Evolutionary conservation across 2,113 vertebrate species (phyloP).

Genomic region (Ranitomeya variabilis): DNA sequence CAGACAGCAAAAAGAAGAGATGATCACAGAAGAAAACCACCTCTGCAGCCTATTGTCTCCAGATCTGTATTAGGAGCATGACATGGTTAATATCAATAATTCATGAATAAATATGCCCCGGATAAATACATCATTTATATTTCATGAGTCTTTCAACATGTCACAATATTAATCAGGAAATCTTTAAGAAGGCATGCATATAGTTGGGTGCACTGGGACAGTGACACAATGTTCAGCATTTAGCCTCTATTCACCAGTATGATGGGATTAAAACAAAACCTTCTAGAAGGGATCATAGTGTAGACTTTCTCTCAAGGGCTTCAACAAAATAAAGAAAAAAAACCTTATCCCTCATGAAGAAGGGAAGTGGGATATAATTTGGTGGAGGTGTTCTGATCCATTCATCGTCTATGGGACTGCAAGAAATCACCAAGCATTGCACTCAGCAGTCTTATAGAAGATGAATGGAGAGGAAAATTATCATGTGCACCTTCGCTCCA

Average conservation of each 20-base stretch:
- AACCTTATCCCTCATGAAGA: no score
- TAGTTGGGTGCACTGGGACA: neutral
- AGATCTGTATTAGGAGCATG: neutral
- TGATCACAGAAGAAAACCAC: neutral
- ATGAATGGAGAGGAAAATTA: no score
- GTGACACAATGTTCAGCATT: neutral
- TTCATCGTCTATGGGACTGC: no score
- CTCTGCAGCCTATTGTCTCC: neutral
- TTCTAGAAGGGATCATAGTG: no score
- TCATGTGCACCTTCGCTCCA: no score
- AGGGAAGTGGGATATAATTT: no score
- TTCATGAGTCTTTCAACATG: neutral
- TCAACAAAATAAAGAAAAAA: no score
- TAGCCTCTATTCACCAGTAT: neutral
- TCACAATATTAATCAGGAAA: neutral
- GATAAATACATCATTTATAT: neutral
- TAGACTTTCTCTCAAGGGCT: no score
- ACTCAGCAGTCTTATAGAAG: no score
- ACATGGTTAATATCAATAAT: conserved; percentile 36
- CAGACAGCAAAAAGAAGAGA: conserved; percentile 11
- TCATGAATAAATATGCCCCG: neutral
- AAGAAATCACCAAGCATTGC: no score
- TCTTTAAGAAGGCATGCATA: neutral
- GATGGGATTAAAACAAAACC: no score
- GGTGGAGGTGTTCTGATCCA: no score